Evolutionary conservation across 1,140 invertebrate genomes (phyloP).

Genomic region (Papilio xuthus): DNA sequence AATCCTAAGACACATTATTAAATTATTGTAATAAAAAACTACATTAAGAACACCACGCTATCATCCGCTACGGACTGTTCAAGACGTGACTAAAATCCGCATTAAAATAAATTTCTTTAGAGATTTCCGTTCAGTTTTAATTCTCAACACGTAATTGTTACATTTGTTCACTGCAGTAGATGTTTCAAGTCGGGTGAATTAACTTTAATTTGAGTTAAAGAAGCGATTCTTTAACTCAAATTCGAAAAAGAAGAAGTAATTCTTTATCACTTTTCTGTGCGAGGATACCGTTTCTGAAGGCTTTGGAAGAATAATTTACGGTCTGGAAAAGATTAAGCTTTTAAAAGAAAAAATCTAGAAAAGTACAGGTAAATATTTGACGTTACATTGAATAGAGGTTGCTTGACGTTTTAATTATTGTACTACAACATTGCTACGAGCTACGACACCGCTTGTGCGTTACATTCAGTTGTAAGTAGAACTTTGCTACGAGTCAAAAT

Average conservation of each 20-base stretch:
- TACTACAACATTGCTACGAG: not conserved
- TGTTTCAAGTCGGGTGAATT: not conserved
- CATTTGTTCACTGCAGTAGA: conserved; percentile 11
- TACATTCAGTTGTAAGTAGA: not conserved
- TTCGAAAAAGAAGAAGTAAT: no score
- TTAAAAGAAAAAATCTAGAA: no score
- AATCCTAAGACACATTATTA: no score
- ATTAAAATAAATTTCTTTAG: conserved; percentile 22
- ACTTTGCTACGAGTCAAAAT: not conserved
- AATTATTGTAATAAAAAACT: not conserved
- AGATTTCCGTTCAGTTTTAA: conserved; percentile 3
- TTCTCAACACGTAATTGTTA: conserved; percentile 1
- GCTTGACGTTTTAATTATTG: not conserved
- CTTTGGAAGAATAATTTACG: not conserved
- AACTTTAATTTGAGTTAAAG: conserved; percentile 12
- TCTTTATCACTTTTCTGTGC: no score
- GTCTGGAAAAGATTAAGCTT: not conserved
- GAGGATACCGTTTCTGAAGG: not conserved
- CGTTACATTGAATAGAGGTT: no score
- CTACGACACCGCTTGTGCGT: no score
- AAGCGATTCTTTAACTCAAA: no score
- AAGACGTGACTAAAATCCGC: conserved; percentile 8
- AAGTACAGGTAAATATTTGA: not conserved
- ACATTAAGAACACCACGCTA: conserved; percentile 14
- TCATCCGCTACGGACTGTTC: not conserved